These are phyloP conservation scores for Drosophila arawakana DNA, from an alignment of 1,140 invertebrate genomes.

Conservation along the genomic window DNA sequence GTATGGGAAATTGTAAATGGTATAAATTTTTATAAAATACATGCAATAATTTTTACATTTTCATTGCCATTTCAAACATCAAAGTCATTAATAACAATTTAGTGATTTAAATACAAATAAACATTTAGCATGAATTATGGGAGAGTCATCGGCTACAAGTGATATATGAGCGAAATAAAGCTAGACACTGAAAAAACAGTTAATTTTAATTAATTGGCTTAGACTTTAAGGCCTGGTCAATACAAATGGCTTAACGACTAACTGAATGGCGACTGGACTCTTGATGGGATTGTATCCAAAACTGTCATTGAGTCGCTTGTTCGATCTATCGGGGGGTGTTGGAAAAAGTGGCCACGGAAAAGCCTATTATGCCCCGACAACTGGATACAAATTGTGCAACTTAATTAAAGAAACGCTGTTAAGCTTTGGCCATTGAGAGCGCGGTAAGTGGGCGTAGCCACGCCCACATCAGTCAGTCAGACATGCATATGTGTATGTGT, in stretches of 20 bases:
- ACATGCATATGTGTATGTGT: neutral
- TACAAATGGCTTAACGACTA: neutral
- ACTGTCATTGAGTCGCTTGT: slow-evolving; percentile 15
- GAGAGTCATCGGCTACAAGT: too few species aligned
- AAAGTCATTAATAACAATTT: too few species aligned
- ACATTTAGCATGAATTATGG: too few species aligned
- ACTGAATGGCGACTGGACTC: neutral
- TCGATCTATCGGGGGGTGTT: neutral
- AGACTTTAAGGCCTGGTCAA: neutral
- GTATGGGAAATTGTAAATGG: too few species aligned
- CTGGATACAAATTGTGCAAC: slow-evolving; percentile 79
- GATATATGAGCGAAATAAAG: too few species aligned
- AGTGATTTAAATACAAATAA: too few species aligned
- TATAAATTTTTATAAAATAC: too few species aligned
- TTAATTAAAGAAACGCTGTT: slow-evolving; percentile 82
- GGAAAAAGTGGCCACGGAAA: slow-evolving; percentile 33
- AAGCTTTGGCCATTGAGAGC: slow-evolving; percentile 76
- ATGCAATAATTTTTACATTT: too few species aligned
- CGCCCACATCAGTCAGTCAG: slow-evolving; percentile 38
- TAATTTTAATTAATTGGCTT: slow-evolving; percentile 5
- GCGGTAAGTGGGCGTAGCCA: neutral
- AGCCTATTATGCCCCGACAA: slow-evolving; percentile 57
- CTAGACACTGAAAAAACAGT: too few species aligned
- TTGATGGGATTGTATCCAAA: slow-evolving; percentile 1
- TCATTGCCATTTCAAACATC: too few species aligned